Percentiles rank a stretch among this genome's conserved stretches.
Conservation (phyloP, 2,797 vertebrate species). For the Myotis daubentonii region DNA sequence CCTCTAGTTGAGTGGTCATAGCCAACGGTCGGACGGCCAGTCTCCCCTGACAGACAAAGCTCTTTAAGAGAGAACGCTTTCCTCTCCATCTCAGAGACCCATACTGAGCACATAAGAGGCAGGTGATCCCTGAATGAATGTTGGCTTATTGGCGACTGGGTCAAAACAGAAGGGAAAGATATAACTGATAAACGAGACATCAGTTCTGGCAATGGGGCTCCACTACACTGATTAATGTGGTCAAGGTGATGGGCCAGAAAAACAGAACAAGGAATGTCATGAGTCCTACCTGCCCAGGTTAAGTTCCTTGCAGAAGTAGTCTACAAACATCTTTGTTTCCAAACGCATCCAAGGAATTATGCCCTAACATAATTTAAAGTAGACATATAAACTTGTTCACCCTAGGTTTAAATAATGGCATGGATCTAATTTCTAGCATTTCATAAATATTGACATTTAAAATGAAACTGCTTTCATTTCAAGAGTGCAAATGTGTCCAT, state of each 20-base stretch:
- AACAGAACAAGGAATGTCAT: not conserved
- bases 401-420: not conserved
- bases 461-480: constrained; percentile 47
- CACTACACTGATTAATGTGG: not conserved
- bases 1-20: not conserved
- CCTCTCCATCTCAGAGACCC: not conserved
- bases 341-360: not conserved
- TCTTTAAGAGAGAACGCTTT: not conserved
- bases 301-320: not conserved
- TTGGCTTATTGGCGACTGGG: not conserved
- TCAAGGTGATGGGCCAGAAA: not conserved
- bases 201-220: not conserved
- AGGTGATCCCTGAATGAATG: not conserved
- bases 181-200: not conserved
- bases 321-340: not conserved
- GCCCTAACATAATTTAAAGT: not conserved
- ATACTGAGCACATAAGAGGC: not conserved
- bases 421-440: not conserved
- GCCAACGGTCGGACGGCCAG: not conserved
- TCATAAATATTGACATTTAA: constrained; percentile 44
- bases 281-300: not conserved
- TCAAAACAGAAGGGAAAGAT: not conserved
- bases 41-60: not conserved
- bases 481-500: not conserved
- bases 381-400: not conserved